Percentiles rank a stretch among this genome's conserved stretches.
Conservation (phyloP, 2,797 vertebrate species). For the Carduelis carduelis region DNA sequence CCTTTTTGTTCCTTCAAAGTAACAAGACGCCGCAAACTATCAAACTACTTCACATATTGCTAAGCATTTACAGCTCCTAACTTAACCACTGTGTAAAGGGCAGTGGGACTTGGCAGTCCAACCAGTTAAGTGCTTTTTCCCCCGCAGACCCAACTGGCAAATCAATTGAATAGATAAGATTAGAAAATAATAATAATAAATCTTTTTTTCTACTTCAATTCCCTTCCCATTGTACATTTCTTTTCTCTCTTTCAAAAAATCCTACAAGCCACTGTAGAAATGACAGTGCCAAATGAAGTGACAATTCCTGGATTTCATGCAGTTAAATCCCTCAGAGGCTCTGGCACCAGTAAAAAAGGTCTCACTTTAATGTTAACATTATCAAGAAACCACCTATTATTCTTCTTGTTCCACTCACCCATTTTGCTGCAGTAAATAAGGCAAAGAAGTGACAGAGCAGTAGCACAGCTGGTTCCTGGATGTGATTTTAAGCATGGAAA, state of each 20-base stretch:
- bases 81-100: not conserved
- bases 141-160: not conserved
- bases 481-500: not conserved
- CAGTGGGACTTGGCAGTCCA: not conserved
- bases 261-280: not conserved
- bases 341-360: not conserved
- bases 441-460: not conserved
- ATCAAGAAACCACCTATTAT: not conserved
- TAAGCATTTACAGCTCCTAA: not conserved
- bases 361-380: not conserved
- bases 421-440: not conserved
- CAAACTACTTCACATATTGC: not conserved
- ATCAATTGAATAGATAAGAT: not conserved
- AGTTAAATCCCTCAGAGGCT: not conserved
- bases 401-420: not conserved
- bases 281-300: not conserved
- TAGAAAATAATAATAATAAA: not conserved
- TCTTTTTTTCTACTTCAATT: not conserved
- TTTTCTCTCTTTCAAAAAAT: not conserved
- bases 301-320: not conserved
- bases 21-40: conserved; percentile 20
- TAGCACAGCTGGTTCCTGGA: not conserved
- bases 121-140: not conserved
- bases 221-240: not conserved
- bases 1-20: not conserved